A percentile compares a stretch with the other conserved stretches of the same genome.
Evolutionary conservation across 2,888 invertebrate genomes (phyloP).

Genomic region (Andrena camellia): DNA sequence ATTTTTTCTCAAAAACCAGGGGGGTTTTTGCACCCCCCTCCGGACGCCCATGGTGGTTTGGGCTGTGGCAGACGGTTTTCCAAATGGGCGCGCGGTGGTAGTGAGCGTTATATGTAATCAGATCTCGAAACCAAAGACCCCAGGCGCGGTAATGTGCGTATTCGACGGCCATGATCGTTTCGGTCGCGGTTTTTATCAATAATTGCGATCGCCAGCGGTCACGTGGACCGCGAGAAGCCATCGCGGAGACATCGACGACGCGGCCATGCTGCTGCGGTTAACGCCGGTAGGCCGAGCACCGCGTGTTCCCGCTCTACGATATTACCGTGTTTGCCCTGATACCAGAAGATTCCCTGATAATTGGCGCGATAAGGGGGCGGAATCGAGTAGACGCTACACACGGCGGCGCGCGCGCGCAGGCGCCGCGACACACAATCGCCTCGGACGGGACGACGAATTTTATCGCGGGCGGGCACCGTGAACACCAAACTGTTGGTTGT

Average conservation of each 20-base stretch:
- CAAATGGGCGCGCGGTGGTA: no score
- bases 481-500: slow-evolving; percentile 44
- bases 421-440: slow-evolving; percentile 71
- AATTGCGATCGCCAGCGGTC: slow-evolving; percentile 55
- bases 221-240: slow-evolving; percentile 48
- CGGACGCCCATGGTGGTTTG: no score
- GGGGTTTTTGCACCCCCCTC: no score
- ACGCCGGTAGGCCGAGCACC: slow-evolving; percentile 67
- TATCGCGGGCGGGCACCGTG: slow-evolving; percentile 75
- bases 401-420: background rate
- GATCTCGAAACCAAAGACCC: background rate
- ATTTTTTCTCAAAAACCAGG: no score
- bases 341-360: slow-evolving; percentile 83
- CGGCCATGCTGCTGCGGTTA: slow-evolving; percentile 74
- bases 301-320: slow-evolving; percentile 67
- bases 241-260: slow-evolving; percentile 66
- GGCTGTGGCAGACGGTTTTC: no score
- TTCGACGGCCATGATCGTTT: slow-evolving; percentile 4
- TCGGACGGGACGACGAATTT: slow-evolving; percentile 71
- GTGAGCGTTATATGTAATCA: no score
- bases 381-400: slow-evolving; percentile 77
- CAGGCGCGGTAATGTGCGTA: background rate
- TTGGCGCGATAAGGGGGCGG: slow-evolving; percentile 80
- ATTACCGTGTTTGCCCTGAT: slow-evolving; percentile 82
- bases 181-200: slow-evolving; percentile 50